These are phyloP conservation scores for Microhierax caerulescens DNA, from an alignment of 2,797 vertebrate genomes.

Conservation along the genomic window DNA sequence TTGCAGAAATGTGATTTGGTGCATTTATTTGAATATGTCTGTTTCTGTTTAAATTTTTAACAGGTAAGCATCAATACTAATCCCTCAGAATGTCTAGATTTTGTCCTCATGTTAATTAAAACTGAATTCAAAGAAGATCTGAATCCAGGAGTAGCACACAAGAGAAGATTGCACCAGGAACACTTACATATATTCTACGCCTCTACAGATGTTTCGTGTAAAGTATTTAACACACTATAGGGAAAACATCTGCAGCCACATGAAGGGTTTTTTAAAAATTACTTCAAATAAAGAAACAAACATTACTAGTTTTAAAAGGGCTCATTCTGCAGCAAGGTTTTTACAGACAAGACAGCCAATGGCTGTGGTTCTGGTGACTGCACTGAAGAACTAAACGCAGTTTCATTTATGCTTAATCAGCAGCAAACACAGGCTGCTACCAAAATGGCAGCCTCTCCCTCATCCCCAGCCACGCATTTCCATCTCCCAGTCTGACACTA, in stretches of 20 bases:
- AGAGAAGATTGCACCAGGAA: background rate
- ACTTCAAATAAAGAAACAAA: background rate
- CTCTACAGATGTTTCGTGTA: background rate
- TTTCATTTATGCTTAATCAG: background rate
- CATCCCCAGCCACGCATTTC: accelerated
- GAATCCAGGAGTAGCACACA: background rate
- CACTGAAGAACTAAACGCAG: background rate
- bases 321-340: background rate
- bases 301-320: background rate
- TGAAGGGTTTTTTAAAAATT: background rate
- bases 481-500: background rate
- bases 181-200: accelerated
- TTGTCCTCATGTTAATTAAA: background rate
- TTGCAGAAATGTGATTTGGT: background rate
- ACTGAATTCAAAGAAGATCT: background rate
- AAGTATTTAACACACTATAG: background rate
- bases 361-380: background rate
- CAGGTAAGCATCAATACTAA: background rate
- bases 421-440: background rate
- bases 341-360: background rate
- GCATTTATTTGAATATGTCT: background rate
- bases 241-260: background rate
- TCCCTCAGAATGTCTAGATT: background rate
- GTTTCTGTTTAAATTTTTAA: background rate
- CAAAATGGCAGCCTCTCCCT: background rate